Percentiles rank a stretch among this genome's conserved stretches.
Conservation (phyloP, 2,888 invertebrate genomes). For the Spodoptera littoralis region DNA sequence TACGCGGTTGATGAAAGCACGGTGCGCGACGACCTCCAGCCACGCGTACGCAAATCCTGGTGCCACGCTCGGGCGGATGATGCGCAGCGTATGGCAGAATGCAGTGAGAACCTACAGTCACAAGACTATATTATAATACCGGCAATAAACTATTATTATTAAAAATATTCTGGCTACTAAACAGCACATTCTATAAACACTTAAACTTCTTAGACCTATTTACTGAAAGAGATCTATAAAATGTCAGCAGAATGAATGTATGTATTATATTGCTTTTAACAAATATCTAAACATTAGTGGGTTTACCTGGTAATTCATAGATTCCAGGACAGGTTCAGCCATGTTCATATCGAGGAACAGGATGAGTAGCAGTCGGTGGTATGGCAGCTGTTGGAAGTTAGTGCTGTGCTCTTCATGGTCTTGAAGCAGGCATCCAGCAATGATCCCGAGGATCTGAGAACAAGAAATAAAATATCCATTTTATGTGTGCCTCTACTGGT, state of each 20-base stretch:
- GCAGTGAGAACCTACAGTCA: slow-evolving; percentile 93
- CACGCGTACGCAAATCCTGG: slow-evolving; percentile 99
- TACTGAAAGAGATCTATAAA: slow-evolving; percentile 20
- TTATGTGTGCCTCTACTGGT: background rate
- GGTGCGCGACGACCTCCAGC: slow-evolving; percentile 99
- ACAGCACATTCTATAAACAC: slow-evolving; percentile 15
- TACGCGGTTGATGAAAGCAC: slow-evolving; percentile 98
- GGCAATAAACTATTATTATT: background rate
- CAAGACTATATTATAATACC: slow-evolving; percentile 9
- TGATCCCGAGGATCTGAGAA: slow-evolving; percentile 93
- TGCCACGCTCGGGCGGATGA: slow-evolving; percentile 96
- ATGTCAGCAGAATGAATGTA: slow-evolving; percentile 13
- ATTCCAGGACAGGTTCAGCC: slow-evolving; percentile 97
- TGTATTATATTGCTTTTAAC: background rate
- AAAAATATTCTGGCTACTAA: slow-evolving; percentile 8
- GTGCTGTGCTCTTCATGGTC: slow-evolving; percentile 97
- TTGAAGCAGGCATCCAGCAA: slow-evolving; percentile 97
- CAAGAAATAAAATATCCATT: background rate
- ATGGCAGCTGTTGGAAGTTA: slow-evolving; percentile 99
- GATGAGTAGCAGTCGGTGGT: slow-evolving; percentile 98
- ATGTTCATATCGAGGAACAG: slow-evolving; percentile 98
- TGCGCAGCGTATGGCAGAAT: slow-evolving; percentile 98
- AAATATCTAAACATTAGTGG: background rate
- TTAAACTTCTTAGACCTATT: slow-evolving; percentile 23
- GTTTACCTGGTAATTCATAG: slow-evolving; percentile 95